These are phyloP conservation scores for Anthonomus grandis DNA, from an alignment of 1,140 invertebrate genomes.

Conservation along the genomic window DNA sequence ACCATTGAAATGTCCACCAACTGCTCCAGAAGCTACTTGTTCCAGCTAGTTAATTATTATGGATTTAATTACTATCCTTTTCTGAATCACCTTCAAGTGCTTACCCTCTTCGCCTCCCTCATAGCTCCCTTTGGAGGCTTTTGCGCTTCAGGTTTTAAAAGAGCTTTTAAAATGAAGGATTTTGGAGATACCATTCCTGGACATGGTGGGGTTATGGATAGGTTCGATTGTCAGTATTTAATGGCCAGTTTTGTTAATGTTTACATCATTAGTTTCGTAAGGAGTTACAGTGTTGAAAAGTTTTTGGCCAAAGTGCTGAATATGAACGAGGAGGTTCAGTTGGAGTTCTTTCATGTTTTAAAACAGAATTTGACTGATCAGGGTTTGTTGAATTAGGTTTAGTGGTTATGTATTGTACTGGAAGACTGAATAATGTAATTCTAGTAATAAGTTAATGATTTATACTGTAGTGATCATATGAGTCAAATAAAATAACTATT, in stretches of 20 bases:
- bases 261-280: constrained; percentile 87
- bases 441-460: too few relatives aligned
- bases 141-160: constrained; percentile 97
- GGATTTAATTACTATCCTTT: constrained; percentile 83
- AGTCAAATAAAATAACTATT: too few relatives aligned
- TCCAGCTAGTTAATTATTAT: constrained; percentile 48
- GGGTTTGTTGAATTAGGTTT: constrained; percentile 18
- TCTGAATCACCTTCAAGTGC: constrained; percentile 87
- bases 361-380: constrained; percentile 55
- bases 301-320: constrained; percentile 70
- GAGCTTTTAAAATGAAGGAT: constrained; percentile 91
- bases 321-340: constrained; percentile 82
- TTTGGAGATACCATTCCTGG: constrained; percentile 63
- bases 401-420: too few relatives aligned
- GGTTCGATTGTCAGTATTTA: constrained; percentile 90
- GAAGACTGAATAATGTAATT: too few relatives aligned
- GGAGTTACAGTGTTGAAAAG: constrained; percentile 67
- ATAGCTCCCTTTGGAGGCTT: constrained; percentile 99
- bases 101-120: constrained; percentile 95
- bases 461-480: too few relatives aligned
- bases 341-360: constrained; percentile 79
- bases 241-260: constrained; percentile 95
- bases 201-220: constrained; percentile 61
- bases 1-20: constrained; percentile 76
- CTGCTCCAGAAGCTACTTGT: constrained; percentile 87